Evolutionary conservation across 2,888 invertebrate species (phyloP).

Genomic region (Venustoraphidia nigricollis): DNA sequence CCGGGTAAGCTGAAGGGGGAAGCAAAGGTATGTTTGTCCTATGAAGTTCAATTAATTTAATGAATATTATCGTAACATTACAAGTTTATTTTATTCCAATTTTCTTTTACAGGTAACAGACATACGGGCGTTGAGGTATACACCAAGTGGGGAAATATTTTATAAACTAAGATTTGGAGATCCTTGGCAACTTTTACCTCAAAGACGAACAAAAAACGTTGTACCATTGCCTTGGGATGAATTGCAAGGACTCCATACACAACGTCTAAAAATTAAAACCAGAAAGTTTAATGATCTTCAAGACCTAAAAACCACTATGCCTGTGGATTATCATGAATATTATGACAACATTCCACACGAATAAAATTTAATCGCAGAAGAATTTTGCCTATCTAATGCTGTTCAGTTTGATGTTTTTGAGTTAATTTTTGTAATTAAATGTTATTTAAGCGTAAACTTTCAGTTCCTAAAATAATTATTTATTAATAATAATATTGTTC

Average conservation of each 20-base stretch:
- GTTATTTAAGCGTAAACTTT: too few relatives aligned
- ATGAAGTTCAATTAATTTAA: too few relatives aligned
- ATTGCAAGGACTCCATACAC: not conserved
- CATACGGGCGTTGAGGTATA: constrained; percentile 5
- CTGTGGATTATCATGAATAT: not conserved
- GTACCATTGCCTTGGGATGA: not conserved
- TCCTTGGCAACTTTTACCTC: not conserved
- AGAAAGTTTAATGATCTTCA: not conserved
- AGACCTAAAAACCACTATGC: not conserved
- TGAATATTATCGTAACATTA: too few relatives aligned
- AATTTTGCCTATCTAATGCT: too few relatives aligned
- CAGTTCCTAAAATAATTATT: too few relatives aligned
- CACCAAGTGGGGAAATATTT: constrained; percentile 3
- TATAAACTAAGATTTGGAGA: constrained; percentile 5
- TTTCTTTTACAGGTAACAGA: constrained; percentile 5
- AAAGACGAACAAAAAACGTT: not conserved
- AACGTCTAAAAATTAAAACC: not conserved
- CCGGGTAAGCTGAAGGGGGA: constrained; percentile 7
- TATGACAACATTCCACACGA: not conserved
- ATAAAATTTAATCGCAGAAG: not conserved
- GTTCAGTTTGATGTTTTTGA: too few relatives aligned
- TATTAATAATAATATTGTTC: too few relatives aligned
- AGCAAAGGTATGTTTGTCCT: not conserved
- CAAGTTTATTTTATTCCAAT: not conserved
- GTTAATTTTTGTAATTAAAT: too few relatives aligned